These are phyloP conservation scores for Cassiopea xamachana DNA, from an alignment of 30 jellyfish, hydroid and myxozoan genomes.

Conservation along the genomic window DNA sequence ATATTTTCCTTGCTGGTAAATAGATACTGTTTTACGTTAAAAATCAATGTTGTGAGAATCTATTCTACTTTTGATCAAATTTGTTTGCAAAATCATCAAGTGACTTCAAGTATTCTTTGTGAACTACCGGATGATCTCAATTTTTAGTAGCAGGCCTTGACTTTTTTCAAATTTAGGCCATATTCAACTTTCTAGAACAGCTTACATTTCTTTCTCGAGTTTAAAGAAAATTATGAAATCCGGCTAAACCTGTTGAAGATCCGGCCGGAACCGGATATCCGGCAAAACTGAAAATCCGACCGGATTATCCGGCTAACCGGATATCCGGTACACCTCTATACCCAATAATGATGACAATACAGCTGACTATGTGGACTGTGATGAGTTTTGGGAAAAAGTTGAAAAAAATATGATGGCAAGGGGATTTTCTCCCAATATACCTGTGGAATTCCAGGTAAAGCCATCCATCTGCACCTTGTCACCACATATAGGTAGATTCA, in stretches of 20 bases:
- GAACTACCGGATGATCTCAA: too few relatives aligned
- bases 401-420: slow-evolving; percentile 7
- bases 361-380: slow-evolving; percentile 49
- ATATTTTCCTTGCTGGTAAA: background rate
- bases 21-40: background rate
- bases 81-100: background rate
- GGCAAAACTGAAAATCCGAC: background rate
- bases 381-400: slow-evolving; percentile 1
- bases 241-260: too few relatives aligned
- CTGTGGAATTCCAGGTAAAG: background rate
- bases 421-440: slow-evolving; percentile 14
- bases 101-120: background rate
- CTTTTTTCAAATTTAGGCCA: too few relatives aligned
- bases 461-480: background rate
- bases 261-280: background rate
- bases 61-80: too few relatives aligned
- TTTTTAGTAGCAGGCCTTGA: too few relatives aligned
- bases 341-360: slow-evolving; percentile 5
- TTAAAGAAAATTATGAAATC: too few relatives aligned
- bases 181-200: too few relatives aligned
- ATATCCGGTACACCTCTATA: background rate
- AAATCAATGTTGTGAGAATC: too few relatives aligned
- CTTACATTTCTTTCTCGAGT: too few relatives aligned
- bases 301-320: too few relatives aligned
- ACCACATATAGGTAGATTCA: slow-evolving; percentile 37